These are phyloP conservation scores for Amphipyra tragopoginis DNA, from an alignment of 2,888 invertebrate species.

Conservation along the genomic window DNA sequence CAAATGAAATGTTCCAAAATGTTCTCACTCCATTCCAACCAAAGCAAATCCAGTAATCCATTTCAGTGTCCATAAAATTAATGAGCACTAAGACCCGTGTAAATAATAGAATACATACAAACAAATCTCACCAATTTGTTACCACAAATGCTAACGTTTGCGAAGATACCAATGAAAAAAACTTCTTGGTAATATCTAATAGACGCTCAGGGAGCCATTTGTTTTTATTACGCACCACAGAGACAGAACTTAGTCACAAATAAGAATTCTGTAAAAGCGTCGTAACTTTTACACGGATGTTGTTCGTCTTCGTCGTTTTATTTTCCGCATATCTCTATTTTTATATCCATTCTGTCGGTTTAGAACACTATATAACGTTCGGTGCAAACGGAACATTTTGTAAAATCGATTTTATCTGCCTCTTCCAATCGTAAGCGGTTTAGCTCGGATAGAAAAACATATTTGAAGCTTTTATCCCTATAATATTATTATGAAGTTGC, in stretches of 20 bases:
- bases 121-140: conserved; percentile 34
- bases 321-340: conserved; percentile 24
- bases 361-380: conserved; percentile 7
- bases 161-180: conserved; percentile 19
- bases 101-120: conserved; percentile 6
- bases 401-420: too few species aligned
- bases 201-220: conserved; percentile 40
- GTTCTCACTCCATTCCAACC: conserved; percentile 1
- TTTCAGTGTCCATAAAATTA: background rate
- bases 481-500: too few species aligned
- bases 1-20: conserved; percentile 12
- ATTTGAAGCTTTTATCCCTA: background rate
- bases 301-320: conserved; percentile 21
- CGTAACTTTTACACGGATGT: conserved; percentile 33
- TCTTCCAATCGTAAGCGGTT: background rate
- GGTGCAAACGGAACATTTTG: conserved; percentile 1
- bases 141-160: conserved; percentile 24
- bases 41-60: conserved; percentile 5
- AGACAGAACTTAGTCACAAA: conserved; percentile 30
- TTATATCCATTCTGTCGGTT: conserved; percentile 11
- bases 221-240: conserved; percentile 57
- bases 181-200: conserved; percentile 21
- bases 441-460: background rate
- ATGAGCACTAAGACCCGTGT: background rate
- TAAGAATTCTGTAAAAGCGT: conserved; percentile 25